A percentile compares a stretch with the other conserved stretches of the same genome.
These are phyloP conservation scores for Megastigmus dorsalis DNA, from an alignment of 2,888 invertebrate genomes.

Conservation along the genomic window DNA sequence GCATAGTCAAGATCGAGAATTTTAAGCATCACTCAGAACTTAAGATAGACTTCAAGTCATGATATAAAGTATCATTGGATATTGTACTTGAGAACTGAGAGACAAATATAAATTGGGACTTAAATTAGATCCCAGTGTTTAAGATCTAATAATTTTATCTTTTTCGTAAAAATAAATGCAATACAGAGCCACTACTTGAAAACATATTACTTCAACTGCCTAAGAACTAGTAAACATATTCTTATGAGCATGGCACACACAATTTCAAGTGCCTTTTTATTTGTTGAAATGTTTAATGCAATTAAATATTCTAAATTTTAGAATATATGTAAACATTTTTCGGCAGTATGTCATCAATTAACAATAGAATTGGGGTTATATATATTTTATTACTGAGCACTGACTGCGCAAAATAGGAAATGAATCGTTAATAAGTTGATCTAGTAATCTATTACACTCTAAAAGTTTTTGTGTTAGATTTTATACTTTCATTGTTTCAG, in stretches of 20 bases:
- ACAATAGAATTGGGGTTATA: background rate
- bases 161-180: background rate
- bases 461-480: constrained; percentile 30
- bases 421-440: background rate
- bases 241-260: background rate
- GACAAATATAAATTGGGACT: constrained; percentile 1
- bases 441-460: background rate
- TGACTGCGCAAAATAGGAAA: background rate
- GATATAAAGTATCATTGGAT: background rate
- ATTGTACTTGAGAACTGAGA: too few relatives aligned
- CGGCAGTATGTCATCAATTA: background rate
- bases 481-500: background rate
- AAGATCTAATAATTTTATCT: background rate
- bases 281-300: background rate
- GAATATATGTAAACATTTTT: too few relatives aligned
- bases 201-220: too few relatives aligned
- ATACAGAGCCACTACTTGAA: too few relatives aligned
- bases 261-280: background rate
- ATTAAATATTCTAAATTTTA: too few relatives aligned
- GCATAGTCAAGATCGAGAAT: too few relatives aligned
- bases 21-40: too few relatives aligned
- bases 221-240: background rate
- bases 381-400: background rate
- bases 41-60: background rate
- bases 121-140: background rate